Percentiles rank a stretch among this genome's conserved stretches.
Evolutionary conservation across 2,113 vertebrate species (phyloP).

Genomic region (Acrocephalus kingi): DNA sequence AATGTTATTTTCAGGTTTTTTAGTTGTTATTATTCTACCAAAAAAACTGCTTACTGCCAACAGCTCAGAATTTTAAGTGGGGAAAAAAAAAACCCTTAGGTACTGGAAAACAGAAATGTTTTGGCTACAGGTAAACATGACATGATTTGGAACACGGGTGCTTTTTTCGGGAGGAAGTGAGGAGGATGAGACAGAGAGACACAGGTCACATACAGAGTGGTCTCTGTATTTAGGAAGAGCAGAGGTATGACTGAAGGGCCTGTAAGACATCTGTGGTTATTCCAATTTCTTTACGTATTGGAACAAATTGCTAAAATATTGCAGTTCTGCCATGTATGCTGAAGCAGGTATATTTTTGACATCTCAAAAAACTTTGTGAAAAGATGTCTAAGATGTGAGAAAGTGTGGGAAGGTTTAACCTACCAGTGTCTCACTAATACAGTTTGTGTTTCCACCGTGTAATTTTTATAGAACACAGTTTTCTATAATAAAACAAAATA

Average conservation of each 20-base stretch:
- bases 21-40: background rate
- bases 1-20: background rate
- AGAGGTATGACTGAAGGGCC: background rate
- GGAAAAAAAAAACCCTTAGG: fast-evolving
- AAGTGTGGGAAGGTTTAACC: background rate
- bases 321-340: background rate
- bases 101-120: background rate
- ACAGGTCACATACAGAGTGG: too few relatives aligned
- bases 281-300: background rate
- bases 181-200: background rate
- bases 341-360: background rate
- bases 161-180: background rate
- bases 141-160: background rate
- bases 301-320: background rate
- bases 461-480: background rate
- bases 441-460: background rate
- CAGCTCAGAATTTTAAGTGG: background rate
- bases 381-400: background rate
- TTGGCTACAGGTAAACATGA: background rate
- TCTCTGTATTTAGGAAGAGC: background rate
- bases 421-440: background rate
- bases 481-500: background rate
- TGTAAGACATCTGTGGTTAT: background rate
- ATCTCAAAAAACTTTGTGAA: background rate
- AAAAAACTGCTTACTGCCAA: background rate